Conservation (phyloP, 2,113 vertebrate species). For the Crotalus helleri region DNA sequence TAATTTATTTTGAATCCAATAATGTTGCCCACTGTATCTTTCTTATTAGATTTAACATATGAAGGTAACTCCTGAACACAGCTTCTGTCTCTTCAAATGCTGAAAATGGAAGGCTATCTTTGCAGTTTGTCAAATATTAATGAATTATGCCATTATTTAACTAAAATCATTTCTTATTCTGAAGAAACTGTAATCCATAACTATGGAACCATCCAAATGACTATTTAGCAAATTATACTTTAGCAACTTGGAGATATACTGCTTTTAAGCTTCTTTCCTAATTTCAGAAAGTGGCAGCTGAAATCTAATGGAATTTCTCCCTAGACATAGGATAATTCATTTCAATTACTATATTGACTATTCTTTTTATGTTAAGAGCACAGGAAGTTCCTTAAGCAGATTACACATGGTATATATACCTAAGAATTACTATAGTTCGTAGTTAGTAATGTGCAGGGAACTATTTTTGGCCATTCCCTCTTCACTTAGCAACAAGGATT, state of each 20-base stretch:
- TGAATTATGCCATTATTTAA: slow-evolving; percentile 11
- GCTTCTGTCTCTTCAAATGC: background rate
- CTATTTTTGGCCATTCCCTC: background rate
- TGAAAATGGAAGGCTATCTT: background rate
- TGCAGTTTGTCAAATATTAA: background rate
- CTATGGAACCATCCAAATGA: background rate
- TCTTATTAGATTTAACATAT: background rate
- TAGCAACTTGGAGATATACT: background rate
- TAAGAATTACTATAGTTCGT: background rate
- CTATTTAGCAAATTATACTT: background rate
- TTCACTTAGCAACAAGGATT: background rate
- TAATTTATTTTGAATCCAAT: background rate
- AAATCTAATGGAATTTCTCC: background rate
- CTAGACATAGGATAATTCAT: background rate
- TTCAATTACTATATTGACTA: background rate
- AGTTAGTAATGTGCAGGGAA: background rate
- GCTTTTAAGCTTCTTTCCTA: background rate
- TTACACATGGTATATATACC: background rate
- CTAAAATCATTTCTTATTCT: slow-evolving; percentile 6
- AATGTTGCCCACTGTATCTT: background rate
- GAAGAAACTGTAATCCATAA: background rate
- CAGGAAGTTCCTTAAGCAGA: background rate
- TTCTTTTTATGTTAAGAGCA: background rate
- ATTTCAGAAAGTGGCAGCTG: background rate
- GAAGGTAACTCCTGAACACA: background rate